Evolutionary conservation across 2,113 vertebrate genomes (phyloP).

Genomic region (Microcebus jonahi): DNA sequence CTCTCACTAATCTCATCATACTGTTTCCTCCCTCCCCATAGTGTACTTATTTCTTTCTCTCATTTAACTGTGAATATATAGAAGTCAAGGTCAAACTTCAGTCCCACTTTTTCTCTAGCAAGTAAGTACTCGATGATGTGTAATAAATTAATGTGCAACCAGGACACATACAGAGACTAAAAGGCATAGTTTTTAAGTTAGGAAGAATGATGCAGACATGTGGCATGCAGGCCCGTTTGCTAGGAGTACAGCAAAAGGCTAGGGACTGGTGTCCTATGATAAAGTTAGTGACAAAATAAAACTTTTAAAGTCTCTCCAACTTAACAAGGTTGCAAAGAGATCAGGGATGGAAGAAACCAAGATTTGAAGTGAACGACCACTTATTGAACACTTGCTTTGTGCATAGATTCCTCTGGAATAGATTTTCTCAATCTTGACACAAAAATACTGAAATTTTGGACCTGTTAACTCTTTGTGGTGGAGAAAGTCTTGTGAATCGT

Average conservation of each 20-base stretch:
- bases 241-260: neutral
- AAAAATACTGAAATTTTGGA: neutral
- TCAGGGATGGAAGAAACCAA: neutral
- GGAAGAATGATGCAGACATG: neutral
- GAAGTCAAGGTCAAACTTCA: neutral
- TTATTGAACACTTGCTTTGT: neutral
- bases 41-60: neutral
- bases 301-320: neutral
- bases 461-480: neutral
- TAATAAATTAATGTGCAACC: neutral
- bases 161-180: neutral
- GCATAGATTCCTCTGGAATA: neutral
- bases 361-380: neutral
- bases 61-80: neutral
- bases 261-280: rapidly evolving
- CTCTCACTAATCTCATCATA: neutral
- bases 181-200: neutral
- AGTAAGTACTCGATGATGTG: neutral
- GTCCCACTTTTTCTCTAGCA: neutral
- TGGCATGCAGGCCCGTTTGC: neutral
- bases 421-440: neutral
- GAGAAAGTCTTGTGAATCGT: rapidly evolving
- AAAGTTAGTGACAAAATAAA: neutral
- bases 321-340: neutral
- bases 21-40: neutral